Percentiles rank a stretch among this genome's conserved stretches.
Evolutionary conservation across 1,140 invertebrate genomes (phyloP).

Genomic region (Trialeurodes vaporariorum): DNA sequence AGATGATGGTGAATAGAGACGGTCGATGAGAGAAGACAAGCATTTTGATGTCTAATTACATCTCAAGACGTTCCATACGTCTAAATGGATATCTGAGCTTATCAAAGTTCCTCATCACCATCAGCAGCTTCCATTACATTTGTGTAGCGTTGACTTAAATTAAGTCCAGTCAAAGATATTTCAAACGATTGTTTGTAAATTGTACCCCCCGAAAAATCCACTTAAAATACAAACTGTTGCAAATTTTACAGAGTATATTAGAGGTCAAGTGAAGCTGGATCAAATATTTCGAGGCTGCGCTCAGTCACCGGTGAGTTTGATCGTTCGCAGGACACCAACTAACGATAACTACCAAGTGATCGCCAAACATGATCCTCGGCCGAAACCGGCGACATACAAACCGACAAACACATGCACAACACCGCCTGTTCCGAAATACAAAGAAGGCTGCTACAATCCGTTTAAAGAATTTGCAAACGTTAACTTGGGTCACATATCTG

Average conservation of each 20-base stretch:
- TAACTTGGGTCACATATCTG: neutral
- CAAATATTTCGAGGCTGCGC: constrained; percentile 25
- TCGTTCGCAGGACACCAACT: neutral
- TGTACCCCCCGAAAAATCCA: neutral
- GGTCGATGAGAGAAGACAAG: too few relatives aligned
- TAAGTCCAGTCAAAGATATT: too few relatives aligned
- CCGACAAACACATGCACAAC: neutral
- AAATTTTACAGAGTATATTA: constrained; percentile 9
- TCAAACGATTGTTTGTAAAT: too few relatives aligned
- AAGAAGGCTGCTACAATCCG: neutral
- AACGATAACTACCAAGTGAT: constrained; percentile 17
- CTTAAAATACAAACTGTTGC: constrained; percentile 11
- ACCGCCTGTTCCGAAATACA: neutral
- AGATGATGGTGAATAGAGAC: too few relatives aligned
- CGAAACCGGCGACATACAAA: neutral
- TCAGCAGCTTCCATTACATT: too few relatives aligned
- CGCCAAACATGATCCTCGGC: constrained; percentile 11
- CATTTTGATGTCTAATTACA: too few relatives aligned
- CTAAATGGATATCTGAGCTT: too few relatives aligned
- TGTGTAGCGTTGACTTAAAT: too few relatives aligned
- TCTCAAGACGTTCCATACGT: too few relatives aligned
- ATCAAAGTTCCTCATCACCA: too few relatives aligned
- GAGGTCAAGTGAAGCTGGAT: constrained; percentile 27
- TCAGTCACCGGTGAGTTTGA: constrained; percentile 24
- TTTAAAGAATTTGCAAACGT: neutral